A percentile compares a stretch with the other conserved stretches of the same genome.
These are phyloP conservation scores for Drosophila meridiana DNA, from an alignment of 2,888 invertebrate species.

Conservation along the genomic window DNA sequence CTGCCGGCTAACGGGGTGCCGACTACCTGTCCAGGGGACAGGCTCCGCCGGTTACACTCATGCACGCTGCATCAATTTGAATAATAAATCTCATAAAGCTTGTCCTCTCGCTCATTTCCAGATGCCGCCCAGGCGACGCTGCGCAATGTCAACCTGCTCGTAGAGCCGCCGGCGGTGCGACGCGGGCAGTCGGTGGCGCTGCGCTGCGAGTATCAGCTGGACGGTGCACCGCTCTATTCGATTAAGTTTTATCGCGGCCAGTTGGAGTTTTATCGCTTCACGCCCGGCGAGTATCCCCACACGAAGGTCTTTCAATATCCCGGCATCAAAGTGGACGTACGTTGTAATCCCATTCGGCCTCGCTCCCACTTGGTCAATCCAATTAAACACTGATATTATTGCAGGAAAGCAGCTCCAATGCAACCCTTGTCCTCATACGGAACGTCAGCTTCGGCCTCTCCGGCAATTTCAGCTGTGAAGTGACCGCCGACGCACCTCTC, in stretches of 20 bases:
- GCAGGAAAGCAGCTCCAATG: slow-evolving; percentile 89
- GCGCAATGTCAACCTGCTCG: slow-evolving; percentile 86
- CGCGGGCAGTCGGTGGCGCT: slow-evolving; percentile 87
- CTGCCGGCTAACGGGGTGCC: slow-evolving; percentile 13
- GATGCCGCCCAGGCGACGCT: slow-evolving; percentile 86
- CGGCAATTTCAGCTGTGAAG: slow-evolving; percentile 90
- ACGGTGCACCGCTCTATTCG: slow-evolving; percentile 89
- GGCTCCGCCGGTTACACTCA: slow-evolving; percentile 35
- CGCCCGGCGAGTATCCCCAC: slow-evolving; percentile 88
- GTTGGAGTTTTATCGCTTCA: slow-evolving; percentile 89
- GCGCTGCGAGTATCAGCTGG: slow-evolving; percentile 88
- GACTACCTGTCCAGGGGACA: slow-evolving; percentile 2
- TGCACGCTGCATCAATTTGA: slow-evolving; percentile 57
- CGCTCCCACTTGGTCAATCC: not conserved
- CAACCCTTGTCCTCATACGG: slow-evolving; percentile 89
- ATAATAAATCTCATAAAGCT: slow-evolving; percentile 64
- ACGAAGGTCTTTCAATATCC: slow-evolving; percentile 89
- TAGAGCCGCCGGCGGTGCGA: slow-evolving; percentile 88
- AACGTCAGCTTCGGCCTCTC: slow-evolving; percentile 89
- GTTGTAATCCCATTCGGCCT: slow-evolving; percentile 72
- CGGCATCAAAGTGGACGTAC: slow-evolving; percentile 89
- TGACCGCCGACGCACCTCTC: slow-evolving; percentile 89
- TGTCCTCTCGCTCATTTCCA: slow-evolving; percentile 65
- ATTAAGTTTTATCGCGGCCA: slow-evolving; percentile 90
- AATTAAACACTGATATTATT: slow-evolving; percentile 21